Evolutionary conservation across 2,797 vertebrate genomes (phyloP).

Genomic region (Chloroceryle amazona): DNA sequence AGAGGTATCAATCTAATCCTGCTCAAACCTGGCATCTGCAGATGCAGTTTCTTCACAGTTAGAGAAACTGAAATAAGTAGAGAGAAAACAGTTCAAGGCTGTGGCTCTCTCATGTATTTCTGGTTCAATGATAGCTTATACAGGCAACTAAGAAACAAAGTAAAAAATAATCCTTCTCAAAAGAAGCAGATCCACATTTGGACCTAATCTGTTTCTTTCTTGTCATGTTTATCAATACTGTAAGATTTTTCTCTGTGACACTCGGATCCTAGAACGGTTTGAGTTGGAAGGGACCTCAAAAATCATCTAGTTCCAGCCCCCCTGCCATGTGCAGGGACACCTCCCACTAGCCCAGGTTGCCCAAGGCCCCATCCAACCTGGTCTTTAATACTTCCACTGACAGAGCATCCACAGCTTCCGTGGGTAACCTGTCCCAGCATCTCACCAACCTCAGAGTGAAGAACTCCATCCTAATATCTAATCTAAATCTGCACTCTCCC

Average conservation of each 20-base stretch:
- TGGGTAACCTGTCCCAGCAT: too few relatives aligned
- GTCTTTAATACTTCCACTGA: too few relatives aligned
- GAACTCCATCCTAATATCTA: too few relatives aligned
- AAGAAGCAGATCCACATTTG: background rate
- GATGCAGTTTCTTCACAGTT: background rate
- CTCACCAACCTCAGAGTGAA: too few relatives aligned
- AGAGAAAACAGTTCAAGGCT: background rate
- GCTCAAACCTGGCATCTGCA: background rate
- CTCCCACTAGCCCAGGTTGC: too few relatives aligned
- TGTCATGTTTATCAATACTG: background rate
- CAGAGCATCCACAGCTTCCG: too few relatives aligned
- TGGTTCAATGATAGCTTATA: background rate
- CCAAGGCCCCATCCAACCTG: too few relatives aligned
- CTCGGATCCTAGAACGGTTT: fast-evolving
- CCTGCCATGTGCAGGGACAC: too few relatives aligned
- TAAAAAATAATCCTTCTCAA: background rate
- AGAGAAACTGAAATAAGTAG: background rate
- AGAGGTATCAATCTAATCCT: background rate
- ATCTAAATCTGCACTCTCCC: too few relatives aligned
- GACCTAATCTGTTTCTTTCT: background rate
- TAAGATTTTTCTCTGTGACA: background rate
- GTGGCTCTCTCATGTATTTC: background rate
- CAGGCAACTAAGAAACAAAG: background rate
- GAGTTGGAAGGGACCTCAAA: too few relatives aligned
- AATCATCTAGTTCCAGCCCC: too few relatives aligned